phyloP scores from a whole-genome alignment of 2,888 invertebrate species.

The Acanthacorydalis orientalis region DNA sequence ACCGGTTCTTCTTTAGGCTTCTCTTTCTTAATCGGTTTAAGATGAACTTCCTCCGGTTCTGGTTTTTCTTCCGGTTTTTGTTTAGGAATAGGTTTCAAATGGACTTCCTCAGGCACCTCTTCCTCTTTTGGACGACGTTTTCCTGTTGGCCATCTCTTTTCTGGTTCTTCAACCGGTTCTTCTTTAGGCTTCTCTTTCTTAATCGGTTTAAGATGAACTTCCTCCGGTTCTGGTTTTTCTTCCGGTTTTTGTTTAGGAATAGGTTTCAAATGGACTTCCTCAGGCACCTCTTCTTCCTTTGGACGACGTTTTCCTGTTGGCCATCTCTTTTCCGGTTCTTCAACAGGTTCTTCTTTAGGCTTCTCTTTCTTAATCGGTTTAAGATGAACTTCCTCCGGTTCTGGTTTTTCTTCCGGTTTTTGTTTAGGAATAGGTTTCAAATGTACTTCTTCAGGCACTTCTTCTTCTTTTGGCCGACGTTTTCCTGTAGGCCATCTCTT shows the following conservation, averaged over 20 bases:
- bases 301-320: constrained; percentile 14
- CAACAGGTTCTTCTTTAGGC: constrained; percentile 10
- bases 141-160: constrained; percentile 15
- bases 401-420: constrained; percentile 14
- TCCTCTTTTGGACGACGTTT: constrained; percentile 14
- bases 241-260: constrained; percentile 16
- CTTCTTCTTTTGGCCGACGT: no score
- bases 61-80: constrained; percentile 21
- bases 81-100: constrained; percentile 17
- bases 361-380: constrained; percentile 3
- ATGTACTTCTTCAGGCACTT: constrained; percentile 10
- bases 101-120: constrained; percentile 19
- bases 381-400: constrained; percentile 4
- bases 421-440: constrained; percentile 16
- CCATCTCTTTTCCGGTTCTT: constrained; percentile 9
- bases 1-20: constrained; percentile 12
- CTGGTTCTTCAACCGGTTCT: constrained; percentile 14
- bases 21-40: constrained; percentile 25
- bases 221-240: constrained; percentile 18
- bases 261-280: constrained; percentile 19
- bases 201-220: constrained; percentile 20
- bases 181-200: constrained; percentile 16
- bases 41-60: constrained; percentile 18
- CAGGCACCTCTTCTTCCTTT: constrained; percentile 20
- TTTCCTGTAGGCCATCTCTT: no score